Conservation (phyloP, 92 coral and sea anemone species). For the Siderastrea siderea region DNA sequence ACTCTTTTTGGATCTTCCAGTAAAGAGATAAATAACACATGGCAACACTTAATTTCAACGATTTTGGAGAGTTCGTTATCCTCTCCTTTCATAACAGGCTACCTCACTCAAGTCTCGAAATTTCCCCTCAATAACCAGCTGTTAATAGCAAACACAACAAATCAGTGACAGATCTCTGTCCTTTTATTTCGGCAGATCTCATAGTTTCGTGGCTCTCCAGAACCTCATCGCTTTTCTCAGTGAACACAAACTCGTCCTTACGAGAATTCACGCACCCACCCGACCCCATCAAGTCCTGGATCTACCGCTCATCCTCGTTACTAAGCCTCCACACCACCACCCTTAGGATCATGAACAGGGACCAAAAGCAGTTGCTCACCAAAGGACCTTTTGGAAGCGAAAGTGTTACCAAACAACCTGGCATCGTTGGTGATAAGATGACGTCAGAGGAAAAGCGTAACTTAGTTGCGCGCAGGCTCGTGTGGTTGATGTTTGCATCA, state of each 20-base stretch:
- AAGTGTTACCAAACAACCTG: not conserved
- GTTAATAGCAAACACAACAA: not conserved
- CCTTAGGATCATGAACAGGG: constrained; percentile 25
- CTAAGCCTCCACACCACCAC: constrained; percentile 19
- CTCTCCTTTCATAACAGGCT: no score
- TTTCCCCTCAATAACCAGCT: not conserved
- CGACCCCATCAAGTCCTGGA: constrained; percentile 34
- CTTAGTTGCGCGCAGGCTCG: constrained; percentile 9
- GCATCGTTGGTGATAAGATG: constrained; percentile 9
- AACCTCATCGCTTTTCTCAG: constrained; percentile 40
- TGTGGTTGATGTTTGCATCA: constrained; percentile 17
- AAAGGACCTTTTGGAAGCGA: not conserved
- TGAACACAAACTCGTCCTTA: constrained; percentile 10
- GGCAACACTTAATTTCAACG: no score
- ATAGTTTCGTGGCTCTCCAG: constrained; percentile 31
- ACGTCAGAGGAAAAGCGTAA: constrained; percentile 3
- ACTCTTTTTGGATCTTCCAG: no score
- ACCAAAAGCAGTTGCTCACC: not conserved
- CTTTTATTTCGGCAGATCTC: constrained; percentile 7
- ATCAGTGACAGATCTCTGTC: not conserved
- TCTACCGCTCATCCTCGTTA: constrained; percentile 33
- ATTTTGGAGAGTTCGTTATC: no score
- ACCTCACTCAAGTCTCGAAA: no score
- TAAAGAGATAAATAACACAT: no score
- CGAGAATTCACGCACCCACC: constrained; percentile 38